Evolutionary conservation across 23 tunicate genomes (phyloP).

Genomic region (Ciona savignyi): DNA sequence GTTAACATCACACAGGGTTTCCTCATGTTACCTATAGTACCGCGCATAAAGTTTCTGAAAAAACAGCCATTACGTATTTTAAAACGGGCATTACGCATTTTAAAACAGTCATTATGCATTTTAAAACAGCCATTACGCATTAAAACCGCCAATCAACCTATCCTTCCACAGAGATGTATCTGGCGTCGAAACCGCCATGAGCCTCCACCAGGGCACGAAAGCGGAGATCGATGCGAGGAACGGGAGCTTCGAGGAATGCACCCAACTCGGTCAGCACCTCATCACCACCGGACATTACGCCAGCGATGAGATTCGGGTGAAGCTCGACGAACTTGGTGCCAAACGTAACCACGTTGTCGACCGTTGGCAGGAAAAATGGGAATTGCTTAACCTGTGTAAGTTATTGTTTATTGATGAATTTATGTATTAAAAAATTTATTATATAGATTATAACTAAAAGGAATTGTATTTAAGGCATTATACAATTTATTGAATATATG

Average conservation of each 20-base stretch:
- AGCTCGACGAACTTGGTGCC: conserved; percentile 24
- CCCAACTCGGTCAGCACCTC: conserved; percentile 42
- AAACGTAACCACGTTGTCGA: conserved; percentile 63
- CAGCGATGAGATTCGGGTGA: conserved; percentile 42
- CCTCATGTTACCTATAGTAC: no score
- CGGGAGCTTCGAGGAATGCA: conserved; percentile 53
- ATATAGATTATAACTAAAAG: no score
- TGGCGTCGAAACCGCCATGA: conserved; percentile 77
- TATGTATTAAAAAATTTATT: no score
- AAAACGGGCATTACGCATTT: no score
- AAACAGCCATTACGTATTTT: no score
- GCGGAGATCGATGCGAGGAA: conserved; percentile 85
- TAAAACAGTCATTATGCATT: no score
- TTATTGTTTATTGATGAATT: neutral
- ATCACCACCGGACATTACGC: conserved; percentile 53
- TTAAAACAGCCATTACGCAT: no score
- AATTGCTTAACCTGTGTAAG: conserved; percentile 63
- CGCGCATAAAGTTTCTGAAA: no score
- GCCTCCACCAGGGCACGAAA: conserved; percentile 83
- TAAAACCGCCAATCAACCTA: no score
- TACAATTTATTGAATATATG: no score
- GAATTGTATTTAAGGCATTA: no score
- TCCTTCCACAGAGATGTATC: conserved; percentile 62
- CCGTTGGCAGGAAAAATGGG: conserved; percentile 91
- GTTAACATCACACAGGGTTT: no score